Base-by-base conservation (phyloP, 1,140 invertebrate species). In the Triops cancriformis region DNA sequence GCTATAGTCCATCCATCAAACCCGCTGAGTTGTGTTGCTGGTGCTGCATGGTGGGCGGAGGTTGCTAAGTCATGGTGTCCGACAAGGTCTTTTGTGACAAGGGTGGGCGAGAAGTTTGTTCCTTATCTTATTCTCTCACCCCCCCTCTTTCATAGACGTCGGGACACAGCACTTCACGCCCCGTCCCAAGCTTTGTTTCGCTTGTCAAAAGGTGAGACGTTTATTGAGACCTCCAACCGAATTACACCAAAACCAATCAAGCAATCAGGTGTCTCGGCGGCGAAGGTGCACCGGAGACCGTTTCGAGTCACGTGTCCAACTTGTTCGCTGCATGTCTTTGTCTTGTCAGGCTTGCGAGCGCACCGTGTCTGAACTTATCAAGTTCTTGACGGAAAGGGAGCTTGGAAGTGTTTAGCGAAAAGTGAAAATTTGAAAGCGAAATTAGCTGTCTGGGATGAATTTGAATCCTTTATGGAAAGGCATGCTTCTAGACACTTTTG, bases 1-100 rank as follows among this genome's bases (percentile, higher is more conserved):
- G 51, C 51, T 14, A 64, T 23, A 64, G 51, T 64, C 51, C 18
- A 64, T 64, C 51, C 51, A 23, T 64, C 51, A 64, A 64, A 64
- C 51, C 31, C 51, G 51, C 51, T 64, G 51, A 64, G 51, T 64
- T 64, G 31, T 37, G 51, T 9, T 64, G 51, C 23, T 64, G 51
- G 51, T 64, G 51, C 51, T 64, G 51, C 51, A 64, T 64, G 51
- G 51, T 64, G 51, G 51, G 51, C 51, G 51, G n/a, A 64, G 9
- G 51, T 12, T 64, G 51, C 51, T 23, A 64, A 64, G 51, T 64
- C 51, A 64, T 64, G 51, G 51, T 64, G 51, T 64, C 51, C 51
- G 51, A 64, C 51, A 64, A 64, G 51, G 51, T 64, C 51, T 64
- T 64, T 64, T 64, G 51, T 64, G 51, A 64, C 51, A 64, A 64